A percentile compares a stretch with the other conserved stretches of the same genome.
Evolutionary conservation across 2,888 invertebrate species (phyloP).

Genomic region (Tetragnatha montana): DNA sequence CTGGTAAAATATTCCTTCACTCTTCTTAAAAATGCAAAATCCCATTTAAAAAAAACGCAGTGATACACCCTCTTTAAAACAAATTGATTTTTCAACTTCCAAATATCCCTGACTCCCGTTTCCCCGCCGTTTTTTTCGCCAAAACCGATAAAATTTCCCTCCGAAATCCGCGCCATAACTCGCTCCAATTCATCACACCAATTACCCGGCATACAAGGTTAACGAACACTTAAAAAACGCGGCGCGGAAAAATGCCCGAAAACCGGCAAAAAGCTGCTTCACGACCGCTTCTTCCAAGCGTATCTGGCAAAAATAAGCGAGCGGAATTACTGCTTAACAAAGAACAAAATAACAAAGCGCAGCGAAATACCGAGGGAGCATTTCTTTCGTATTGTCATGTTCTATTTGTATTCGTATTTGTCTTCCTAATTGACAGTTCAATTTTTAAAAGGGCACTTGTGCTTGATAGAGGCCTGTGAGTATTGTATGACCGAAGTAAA

Average conservation of each 20-base stretch:
- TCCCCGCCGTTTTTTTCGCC: background rate
- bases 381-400: conserved; percentile 66
- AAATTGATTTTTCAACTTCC: background rate
- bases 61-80: too few relatives aligned
- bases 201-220: background rate
- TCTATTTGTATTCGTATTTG: conserved; percentile 64
- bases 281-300: conserved; percentile 11
- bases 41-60: too few relatives aligned
- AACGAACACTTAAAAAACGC: conserved; percentile 2
- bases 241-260: conserved; percentile 2
- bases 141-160: too few relatives aligned
- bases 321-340: conserved; percentile 43
- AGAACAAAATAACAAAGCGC: conserved; percentile 43
- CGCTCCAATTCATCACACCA: background rate
- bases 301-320: conserved; percentile 23
- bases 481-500: conserved; percentile 61
- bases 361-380: conserved; percentile 31
- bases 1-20: too few relatives aligned
- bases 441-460: conserved; percentile 66
- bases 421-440: conserved; percentile 67
- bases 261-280: conserved; percentile 11
- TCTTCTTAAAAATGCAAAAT: too few relatives aligned
- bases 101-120: background rate
- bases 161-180: too few relatives aligned
- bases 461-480: conserved; percentile 34